Percentiles rank a stretch among this genome's conserved stretches.
These are phyloP conservation scores for Tinea semifulvella DNA, from an alignment of 2,888 invertebrate genomes.

Conservation along the genomic window DNA sequence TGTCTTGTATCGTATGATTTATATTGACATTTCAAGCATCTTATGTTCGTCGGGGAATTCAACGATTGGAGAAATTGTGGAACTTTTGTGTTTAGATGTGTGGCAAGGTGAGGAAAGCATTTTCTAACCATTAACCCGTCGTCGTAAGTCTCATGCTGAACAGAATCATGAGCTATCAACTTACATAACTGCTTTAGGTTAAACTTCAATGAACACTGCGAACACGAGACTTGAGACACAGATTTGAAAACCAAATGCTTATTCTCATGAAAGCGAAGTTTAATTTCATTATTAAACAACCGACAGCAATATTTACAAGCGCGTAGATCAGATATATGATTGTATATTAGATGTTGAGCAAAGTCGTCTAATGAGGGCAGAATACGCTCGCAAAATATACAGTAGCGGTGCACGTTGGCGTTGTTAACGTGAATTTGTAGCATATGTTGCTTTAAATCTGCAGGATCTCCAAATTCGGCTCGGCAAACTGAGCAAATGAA, in stretches of 20 bases:
- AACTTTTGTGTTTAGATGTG: constrained; percentile 33
- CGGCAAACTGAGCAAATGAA: constrained; percentile 22
- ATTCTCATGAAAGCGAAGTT: constrained; percentile 27
- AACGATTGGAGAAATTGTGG: constrained; percentile 26
- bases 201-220: constrained; percentile 32
- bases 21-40: constrained; percentile 29
- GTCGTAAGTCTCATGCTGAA: constrained; percentile 20
- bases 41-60: constrained; percentile 20
- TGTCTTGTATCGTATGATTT: constrained; percentile 5
- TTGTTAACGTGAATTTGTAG: constrained; percentile 32
- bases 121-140: constrained; percentile 33
- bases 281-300: constrained; percentile 26
- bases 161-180: constrained; percentile 30
- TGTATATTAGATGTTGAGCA: constrained; percentile 34
- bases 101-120: constrained; percentile 30
- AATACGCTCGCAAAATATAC: constrained; percentile 31
- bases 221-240: constrained; percentile 32
- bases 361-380: constrained; percentile 27
- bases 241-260: too few species aligned
- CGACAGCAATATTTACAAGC: constrained; percentile 36
- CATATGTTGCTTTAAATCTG: constrained; percentile 37
- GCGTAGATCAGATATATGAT: constrained; percentile 29
- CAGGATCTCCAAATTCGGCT: constrained; percentile 45
- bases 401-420: constrained; percentile 20
- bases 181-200: constrained; percentile 23